Evolutionary conservation across 2,888 invertebrate genomes (phyloP).

Genomic region (Lochmaea crataegi): DNA sequence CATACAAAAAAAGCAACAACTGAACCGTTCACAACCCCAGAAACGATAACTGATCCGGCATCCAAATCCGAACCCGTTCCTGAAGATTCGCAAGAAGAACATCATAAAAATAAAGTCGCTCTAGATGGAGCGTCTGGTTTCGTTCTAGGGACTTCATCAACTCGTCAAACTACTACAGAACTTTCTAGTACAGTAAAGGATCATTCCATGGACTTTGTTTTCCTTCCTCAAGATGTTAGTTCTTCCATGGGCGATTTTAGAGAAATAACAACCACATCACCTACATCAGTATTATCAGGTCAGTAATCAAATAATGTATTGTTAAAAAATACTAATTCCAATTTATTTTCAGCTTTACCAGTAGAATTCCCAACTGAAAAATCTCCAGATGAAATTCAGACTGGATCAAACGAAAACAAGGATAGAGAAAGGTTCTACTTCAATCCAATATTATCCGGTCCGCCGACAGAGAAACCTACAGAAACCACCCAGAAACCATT

Average conservation of each 20-base stretch:
- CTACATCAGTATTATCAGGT: background rate
- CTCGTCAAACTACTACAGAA: background rate
- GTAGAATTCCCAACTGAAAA: slow-evolving; percentile 11
- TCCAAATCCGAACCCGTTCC: slow-evolving; percentile 43
- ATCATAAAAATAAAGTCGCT: too few relatives aligned
- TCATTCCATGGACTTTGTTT: background rate
- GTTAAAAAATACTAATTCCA: background rate
- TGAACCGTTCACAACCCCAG: slow-evolving; percentile 62
- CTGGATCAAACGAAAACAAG: background rate
- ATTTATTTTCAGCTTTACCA: slow-evolving; percentile 3
- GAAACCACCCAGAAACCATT: background rate
- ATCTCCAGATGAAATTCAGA: background rate
- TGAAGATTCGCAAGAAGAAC: slow-evolving; percentile 33
- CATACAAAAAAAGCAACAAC: slow-evolving; percentile 37
- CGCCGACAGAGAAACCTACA: background rate
- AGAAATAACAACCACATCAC: background rate
- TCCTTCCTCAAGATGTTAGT: background rate
- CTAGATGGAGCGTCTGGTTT: too few relatives aligned
- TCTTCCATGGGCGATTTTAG: background rate
- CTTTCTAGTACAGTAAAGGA: background rate
- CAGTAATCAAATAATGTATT: background rate
- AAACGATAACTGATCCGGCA: slow-evolving; percentile 48
- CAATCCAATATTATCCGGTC: slow-evolving; percentile 1
- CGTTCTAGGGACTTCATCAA: background rate
- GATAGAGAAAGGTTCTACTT: background rate